These are phyloP conservation scores for Graphium colonna DNA, from an alignment of 2,888 invertebrate genomes.

Conservation along the genomic window DNA sequence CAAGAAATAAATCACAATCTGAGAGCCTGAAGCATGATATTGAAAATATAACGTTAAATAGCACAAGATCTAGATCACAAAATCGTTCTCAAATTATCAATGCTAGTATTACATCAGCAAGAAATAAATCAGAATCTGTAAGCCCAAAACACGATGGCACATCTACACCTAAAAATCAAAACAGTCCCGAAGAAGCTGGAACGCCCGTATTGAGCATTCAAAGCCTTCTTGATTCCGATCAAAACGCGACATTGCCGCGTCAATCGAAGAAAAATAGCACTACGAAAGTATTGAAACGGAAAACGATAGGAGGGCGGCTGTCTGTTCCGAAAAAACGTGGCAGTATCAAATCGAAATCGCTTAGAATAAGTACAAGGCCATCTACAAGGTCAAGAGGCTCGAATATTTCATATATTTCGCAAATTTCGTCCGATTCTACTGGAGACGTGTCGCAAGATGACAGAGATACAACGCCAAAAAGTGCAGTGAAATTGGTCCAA, in stretches of 20 bases:
- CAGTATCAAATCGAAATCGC: slow-evolving; percentile 41
- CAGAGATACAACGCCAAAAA: slow-evolving; percentile 59
- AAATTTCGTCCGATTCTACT: slow-evolving; percentile 27
- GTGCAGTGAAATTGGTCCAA: slow-evolving; percentile 50
- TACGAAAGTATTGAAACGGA: slow-evolving; percentile 30
- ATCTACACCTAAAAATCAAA: slow-evolving; percentile 51
- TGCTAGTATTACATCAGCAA: background rate
- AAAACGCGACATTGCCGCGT: slow-evolving; percentile 34
- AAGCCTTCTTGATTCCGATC: slow-evolving; percentile 51
- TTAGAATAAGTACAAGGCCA: slow-evolving; percentile 14
- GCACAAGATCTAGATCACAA: background rate
- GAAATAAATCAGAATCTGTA: slow-evolving; percentile 8
- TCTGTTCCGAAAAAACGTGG: slow-evolving; percentile 32
- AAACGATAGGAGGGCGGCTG: slow-evolving; percentile 42
- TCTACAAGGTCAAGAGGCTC: slow-evolving; percentile 23
- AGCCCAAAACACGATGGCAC: slow-evolving; percentile 33
- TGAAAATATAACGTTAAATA: background rate
- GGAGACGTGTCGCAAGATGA: slow-evolving; percentile 31
- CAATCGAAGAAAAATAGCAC: slow-evolving; percentile 30
- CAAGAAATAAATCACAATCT: background rate
- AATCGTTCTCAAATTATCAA: background rate
- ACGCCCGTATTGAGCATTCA: slow-evolving; percentile 64
- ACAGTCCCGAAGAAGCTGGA: slow-evolving; percentile 46
- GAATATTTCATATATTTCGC: slow-evolving; percentile 26
- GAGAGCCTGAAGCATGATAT: slow-evolving; percentile 21